Conservation (phyloP, 2,888 invertebrate species). For the Scrobipalpa atriplicella region DNA sequence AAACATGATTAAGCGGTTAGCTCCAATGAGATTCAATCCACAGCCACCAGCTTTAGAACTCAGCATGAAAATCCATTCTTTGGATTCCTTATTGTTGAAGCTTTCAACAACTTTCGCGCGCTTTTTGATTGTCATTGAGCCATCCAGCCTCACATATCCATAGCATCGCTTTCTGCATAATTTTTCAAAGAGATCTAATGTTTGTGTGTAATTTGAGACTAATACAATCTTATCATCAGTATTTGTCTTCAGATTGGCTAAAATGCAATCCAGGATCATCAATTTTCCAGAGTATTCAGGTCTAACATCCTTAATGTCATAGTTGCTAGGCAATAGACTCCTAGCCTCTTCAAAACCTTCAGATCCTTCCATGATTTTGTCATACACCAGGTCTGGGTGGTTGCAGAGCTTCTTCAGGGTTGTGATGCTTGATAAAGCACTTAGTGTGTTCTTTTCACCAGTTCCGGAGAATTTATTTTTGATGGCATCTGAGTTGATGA, state of each 20-base stretch:
- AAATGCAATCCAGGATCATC: slow-evolving; percentile 96
- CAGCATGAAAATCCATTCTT: slow-evolving; percentile 98
- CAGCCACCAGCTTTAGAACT: slow-evolving; percentile 99
- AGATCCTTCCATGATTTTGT: slow-evolving; percentile 91
- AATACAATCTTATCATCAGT: slow-evolving; percentile 98
- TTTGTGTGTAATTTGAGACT: slow-evolving; percentile 99
- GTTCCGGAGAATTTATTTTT: slow-evolving; percentile 86
- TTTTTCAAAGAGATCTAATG: slow-evolving; percentile 97
- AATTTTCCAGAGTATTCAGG: slow-evolving; percentile 96
- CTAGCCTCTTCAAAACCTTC: slow-evolving; percentile 94
- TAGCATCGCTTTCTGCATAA: slow-evolving; percentile 93
- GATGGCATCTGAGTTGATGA: slow-evolving; percentile 93
- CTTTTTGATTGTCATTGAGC: slow-evolving; percentile 98
- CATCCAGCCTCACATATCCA: slow-evolving; percentile 96
- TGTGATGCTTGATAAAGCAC: slow-evolving; percentile 96
- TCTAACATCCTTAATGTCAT: slow-evolving; percentile 88
- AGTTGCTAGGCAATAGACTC: slow-evolving; percentile 88
- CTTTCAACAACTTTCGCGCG: slow-evolving; percentile 97
- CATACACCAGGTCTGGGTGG: slow-evolving; percentile 97
- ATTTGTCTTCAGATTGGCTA: slow-evolving; percentile 95
- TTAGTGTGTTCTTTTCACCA: slow-evolving; percentile 82
- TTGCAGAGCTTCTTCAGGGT: slow-evolving; percentile 98
- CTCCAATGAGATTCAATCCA: slow-evolving; percentile 99
- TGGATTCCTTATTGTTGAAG: slow-evolving; percentile 94
- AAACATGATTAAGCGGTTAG: slow-evolving; percentile 98